A percentile compares a stretch with the other conserved stretches of the same genome.
These are phyloP conservation scores for Temnothorax ravouxi DNA, from an alignment of 2,888 invertebrate species.

Conservation along the genomic window DNA sequence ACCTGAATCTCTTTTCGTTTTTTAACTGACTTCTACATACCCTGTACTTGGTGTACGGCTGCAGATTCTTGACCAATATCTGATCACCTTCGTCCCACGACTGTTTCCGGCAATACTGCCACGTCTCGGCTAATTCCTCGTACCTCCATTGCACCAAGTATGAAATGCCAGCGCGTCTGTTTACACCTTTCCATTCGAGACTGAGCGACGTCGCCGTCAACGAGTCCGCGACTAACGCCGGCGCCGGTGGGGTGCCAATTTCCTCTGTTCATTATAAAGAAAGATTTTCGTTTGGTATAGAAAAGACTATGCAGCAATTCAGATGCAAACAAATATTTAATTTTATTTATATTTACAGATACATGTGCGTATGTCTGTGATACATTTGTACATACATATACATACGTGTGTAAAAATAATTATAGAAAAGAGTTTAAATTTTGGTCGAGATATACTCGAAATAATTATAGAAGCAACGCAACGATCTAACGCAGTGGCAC, in stretches of 20 bases:
- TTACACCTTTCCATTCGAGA: slow-evolving; percentile 91
- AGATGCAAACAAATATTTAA: not conserved
- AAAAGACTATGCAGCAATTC: not conserved
- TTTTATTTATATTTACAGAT: not conserved
- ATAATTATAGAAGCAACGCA: not conserved
- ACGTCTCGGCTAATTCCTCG: slow-evolving; percentile 90
- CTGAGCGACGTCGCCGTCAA: slow-evolving; percentile 92
- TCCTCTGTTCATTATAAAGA: slow-evolving; percentile 86
- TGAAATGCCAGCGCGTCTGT: slow-evolving; percentile 87
- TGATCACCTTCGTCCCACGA: slow-evolving; percentile 90
- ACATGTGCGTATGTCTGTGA: no score
- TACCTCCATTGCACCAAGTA: slow-evolving; percentile 92
- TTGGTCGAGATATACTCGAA: not conserved
- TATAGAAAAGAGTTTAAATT: not conserved
- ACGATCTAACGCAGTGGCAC: not conserved
- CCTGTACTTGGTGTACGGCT: slow-evolving; percentile 96
- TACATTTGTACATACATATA: no score
- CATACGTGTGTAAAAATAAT: not conserved
- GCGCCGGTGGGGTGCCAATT: slow-evolving; percentile 91
- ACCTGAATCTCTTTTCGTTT: not conserved
- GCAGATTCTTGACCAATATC: slow-evolving; percentile 92
- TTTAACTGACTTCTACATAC: slow-evolving; percentile 86
- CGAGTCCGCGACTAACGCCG: slow-evolving; percentile 93
- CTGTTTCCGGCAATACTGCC: slow-evolving; percentile 94
- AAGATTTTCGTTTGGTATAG: not conserved